Evolutionary conservation across 2,888 invertebrate species (phyloP), one percentile per base, ranked within the genome.

Genomic region (Liopterus haemorrhoidalis): DNA sequence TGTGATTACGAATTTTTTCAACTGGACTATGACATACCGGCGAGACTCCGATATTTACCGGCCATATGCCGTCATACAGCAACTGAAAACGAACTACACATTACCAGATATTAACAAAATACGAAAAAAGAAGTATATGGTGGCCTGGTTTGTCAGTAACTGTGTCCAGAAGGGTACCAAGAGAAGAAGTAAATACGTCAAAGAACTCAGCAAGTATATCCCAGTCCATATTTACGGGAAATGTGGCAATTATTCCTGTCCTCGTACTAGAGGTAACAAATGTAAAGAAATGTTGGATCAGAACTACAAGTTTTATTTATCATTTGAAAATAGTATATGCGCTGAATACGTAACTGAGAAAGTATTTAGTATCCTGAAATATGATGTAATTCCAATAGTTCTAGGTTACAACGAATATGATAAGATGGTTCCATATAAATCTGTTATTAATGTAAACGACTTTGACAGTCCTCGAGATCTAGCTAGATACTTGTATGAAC

Each of bases 181-280:
- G 44, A 56, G 61, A 11, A 65, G 78, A 11, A 68, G 70, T 46
- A 35, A 60, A 5, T 61, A 73, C 41, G 69, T 67, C 5, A 45
- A 60, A 41, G 74, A 72, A 48, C 61, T 86, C 28, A 65, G 70
- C 33, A 70, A 72, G 47, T 65, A 74, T 58, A 72, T 84, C 11
- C 53, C 66, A 2, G 72, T 82, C 9, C 80, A 81, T 58, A 68
- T 81, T 14, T 81, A 70, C 56, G 82, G 82, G n/a, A 58, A 57
- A 1, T 84, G 83, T 59, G 80, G 81, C 1, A 51, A 56, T 0
- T 53, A 62, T 2, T 62, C 54, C 55, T 72, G 65, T 41, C n/a
- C n/a, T n/a, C n/a, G n/a, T 38, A 52, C 58, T 1, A 38, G 46
- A 5, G 12, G 12, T 2, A n/a, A 12, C 32, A 59, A 65, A 43